Evolutionary conservation across 2,797 vertebrate species (phyloP).

Genomic region (Sphenopsis melanotis): DNA sequence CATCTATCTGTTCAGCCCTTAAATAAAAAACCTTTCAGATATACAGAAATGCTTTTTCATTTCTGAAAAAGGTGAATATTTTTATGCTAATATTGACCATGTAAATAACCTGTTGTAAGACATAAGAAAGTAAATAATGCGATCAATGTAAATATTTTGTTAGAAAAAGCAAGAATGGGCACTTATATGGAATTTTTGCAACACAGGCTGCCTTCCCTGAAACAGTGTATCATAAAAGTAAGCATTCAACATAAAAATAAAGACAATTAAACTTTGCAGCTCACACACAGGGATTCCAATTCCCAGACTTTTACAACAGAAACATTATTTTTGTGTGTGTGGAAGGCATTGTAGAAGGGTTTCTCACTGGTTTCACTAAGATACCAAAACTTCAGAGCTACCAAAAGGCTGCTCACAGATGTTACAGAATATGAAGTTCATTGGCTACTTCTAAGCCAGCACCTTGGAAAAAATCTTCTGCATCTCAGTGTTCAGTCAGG

Average conservation of each 20-base stretch:
- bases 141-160: background rate
- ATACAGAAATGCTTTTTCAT: background rate
- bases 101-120: background rate
- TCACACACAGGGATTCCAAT: background rate
- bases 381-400: background rate
- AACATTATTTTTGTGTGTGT: accelerated
- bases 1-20: background rate
- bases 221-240: background rate
- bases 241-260: background rate
- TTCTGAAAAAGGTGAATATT: background rate
- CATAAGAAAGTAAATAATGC: background rate
- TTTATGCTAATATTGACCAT: background rate
- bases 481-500: background rate
- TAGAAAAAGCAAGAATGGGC: background rate
- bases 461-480: background rate
- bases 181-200: background rate
- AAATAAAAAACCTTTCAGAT: background rate
- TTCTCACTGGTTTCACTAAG: background rate
- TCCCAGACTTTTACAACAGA: background rate
- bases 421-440: background rate
- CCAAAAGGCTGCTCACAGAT: background rate
- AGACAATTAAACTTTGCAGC: background rate
- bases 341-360: background rate
- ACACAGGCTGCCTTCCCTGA: background rate
- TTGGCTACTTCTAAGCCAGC: background rate